phyloP scores from a whole-genome alignment of 92 coral and sea anemone species.

The Palythoa grandiflora region DNA sequence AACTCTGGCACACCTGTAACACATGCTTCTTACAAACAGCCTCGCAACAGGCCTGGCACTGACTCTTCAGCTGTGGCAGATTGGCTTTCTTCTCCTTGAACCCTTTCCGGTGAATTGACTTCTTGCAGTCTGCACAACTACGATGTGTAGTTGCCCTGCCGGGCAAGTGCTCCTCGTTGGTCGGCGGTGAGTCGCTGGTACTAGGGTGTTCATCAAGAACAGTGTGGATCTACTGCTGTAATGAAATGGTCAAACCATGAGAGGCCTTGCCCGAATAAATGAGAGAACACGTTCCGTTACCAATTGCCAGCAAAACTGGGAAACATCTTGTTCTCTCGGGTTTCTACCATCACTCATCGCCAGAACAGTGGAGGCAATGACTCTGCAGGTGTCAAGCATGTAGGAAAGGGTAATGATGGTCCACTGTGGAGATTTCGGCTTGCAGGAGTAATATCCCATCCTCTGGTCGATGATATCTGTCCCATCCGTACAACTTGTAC shows the following conservation, averaged over 20 bases:
- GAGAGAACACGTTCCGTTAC: slow-evolving; percentile 13
- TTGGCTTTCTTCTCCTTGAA: slow-evolving; percentile 27
- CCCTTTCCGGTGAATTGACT: slow-evolving; percentile 22
- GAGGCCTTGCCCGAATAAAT: slow-evolving; percentile 8
- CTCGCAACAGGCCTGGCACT: slow-evolving; percentile 9
- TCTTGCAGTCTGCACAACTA: slow-evolving; percentile 22
- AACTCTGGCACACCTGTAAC: slow-evolving; percentile 19
- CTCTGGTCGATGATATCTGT: background rate
- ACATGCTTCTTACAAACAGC: slow-evolving; percentile 20
- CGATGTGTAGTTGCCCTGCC: slow-evolving; percentile 16
- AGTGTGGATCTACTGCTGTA: slow-evolving; percentile 18
- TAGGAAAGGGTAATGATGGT: background rate
- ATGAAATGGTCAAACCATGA: slow-evolving; percentile 15
- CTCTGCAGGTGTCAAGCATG: slow-evolving; percentile 6
- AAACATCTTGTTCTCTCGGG: slow-evolving; percentile 1
- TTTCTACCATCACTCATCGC: background rate
- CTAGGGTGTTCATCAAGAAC: slow-evolving; percentile 11
- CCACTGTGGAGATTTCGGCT: slow-evolving; percentile 10
- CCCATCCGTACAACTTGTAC: slow-evolving; percentile 4
- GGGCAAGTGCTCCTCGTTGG: slow-evolving; percentile 25
- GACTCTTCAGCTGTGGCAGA: slow-evolving; percentile 29
- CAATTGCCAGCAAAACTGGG: slow-evolving; percentile 11
- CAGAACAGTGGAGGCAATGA: slow-evolving; percentile 13
- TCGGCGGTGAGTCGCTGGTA: slow-evolving; percentile 22
- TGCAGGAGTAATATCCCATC: slow-evolving; percentile 13